Percentiles rank a stretch among this genome's conserved stretches.
phyloP scores from a whole-genome alignment of 2,888 invertebrate species.

The Trichogramma dendrolimi region DNA sequence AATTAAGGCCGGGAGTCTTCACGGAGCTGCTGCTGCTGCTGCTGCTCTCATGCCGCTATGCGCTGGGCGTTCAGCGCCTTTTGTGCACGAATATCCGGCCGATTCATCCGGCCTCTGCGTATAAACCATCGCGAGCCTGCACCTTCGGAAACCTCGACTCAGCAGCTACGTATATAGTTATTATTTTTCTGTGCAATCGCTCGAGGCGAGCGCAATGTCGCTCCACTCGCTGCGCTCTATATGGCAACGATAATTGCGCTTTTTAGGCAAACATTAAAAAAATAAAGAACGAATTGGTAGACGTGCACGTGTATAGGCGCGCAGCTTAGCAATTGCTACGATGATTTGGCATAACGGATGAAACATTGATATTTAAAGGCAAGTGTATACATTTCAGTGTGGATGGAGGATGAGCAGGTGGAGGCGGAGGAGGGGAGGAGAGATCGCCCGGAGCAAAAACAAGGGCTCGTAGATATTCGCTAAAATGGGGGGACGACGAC shows the following conservation, averaged over 20 bases:
- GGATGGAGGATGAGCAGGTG: no score
- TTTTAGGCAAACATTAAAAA: no score
- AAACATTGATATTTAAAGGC: constrained; percentile 6
- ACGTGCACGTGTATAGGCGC: no score
- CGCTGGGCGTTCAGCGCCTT: constrained; percentile 44
- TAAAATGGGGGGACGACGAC: no score
- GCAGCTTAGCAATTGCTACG: no score
- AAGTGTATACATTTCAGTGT: neutral
- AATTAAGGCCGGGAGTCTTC: constrained; percentile 45
- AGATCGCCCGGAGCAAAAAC: constrained; percentile 34
- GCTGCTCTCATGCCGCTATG: constrained; percentile 37
- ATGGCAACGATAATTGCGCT: no score
- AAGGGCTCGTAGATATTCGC: constrained; percentile 25
- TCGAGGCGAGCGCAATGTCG: no score
- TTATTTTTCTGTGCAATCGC: no score
- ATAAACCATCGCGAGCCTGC: constrained; percentile 45
- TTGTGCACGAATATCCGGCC: constrained; percentile 47
- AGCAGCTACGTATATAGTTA: no score
- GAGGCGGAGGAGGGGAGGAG: neutral
- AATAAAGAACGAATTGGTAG: no score
- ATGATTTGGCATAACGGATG: no score
- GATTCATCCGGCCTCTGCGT: constrained; percentile 43
- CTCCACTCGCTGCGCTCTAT: no score
- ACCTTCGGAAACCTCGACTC: constrained; percentile 18
- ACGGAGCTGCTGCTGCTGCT: constrained; percentile 22